phyloP scores from a whole-genome alignment of 1,140 invertebrate species.

The Ptiloglossa arizonensis region DNA sequence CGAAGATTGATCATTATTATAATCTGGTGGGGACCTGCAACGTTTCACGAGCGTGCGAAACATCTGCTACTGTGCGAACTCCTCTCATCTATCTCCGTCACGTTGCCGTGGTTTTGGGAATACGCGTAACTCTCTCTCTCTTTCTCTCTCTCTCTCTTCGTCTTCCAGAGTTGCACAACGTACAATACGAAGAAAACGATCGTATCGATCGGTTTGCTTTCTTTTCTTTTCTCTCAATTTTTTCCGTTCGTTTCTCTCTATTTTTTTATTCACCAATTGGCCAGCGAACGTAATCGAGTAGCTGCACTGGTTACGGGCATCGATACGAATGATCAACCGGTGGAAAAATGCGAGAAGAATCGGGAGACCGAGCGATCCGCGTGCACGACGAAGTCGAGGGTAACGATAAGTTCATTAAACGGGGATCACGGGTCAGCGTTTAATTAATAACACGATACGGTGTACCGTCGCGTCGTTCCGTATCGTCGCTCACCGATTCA shows the following conservation, averaged over 20 bases:
- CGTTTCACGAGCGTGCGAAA: slow-evolving; percentile 13
- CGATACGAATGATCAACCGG: background rate
- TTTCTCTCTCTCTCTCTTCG: too few relatives aligned
- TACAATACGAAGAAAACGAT: too few relatives aligned
- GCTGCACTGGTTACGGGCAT: too few relatives aligned
- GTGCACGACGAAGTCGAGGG: background rate
- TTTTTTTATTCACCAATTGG: too few relatives aligned
- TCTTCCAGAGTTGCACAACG: too few relatives aligned
- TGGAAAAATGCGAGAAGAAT: background rate
- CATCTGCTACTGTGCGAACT: slow-evolving; percentile 51
- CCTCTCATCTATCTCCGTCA: slow-evolving; percentile 49
- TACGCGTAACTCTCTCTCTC: background rate
- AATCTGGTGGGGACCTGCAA: slow-evolving; percentile 23
- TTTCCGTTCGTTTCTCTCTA: too few relatives aligned
- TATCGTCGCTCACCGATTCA: background rate
- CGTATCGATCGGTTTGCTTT: too few relatives aligned
- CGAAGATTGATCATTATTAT: slow-evolving; percentile 56
- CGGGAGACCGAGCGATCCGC: background rate
- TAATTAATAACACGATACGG: slow-evolving; percentile 25
- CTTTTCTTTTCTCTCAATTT: too few relatives aligned
- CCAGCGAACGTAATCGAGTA: too few relatives aligned
- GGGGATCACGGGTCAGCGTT: background rate
- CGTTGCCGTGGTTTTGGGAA: slow-evolving; percentile 34
- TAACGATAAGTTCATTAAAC: slow-evolving; percentile 27
- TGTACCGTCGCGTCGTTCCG: too few relatives aligned